Evolutionary conservation across 2,888 invertebrate genomes (phyloP).

Genomic region (Sicus ferrugineus): DNA sequence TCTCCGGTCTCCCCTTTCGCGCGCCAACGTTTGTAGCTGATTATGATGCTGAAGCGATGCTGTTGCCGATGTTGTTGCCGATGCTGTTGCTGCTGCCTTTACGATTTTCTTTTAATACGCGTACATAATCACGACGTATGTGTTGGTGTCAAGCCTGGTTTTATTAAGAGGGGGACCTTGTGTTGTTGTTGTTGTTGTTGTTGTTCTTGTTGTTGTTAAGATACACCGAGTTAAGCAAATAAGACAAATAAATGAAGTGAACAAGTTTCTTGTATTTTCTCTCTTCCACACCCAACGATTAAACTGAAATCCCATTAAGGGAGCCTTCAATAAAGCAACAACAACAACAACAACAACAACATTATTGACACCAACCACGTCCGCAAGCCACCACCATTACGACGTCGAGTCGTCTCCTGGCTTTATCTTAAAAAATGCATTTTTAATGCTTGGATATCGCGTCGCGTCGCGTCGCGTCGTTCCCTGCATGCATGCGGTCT

Average conservation of each 20-base stretch:
- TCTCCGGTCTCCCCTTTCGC: no score
- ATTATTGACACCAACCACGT: conserved; percentile 24
- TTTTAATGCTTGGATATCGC: conserved; percentile 34
- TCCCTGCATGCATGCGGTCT: neutral
- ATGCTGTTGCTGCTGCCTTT: conserved; percentile 12
- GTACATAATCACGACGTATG: conserved; percentile 9
- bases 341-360: conserved; percentile 6
- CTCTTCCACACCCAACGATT: neutral
- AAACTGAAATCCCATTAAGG: neutral
- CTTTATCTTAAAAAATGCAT: conserved; percentile 39
- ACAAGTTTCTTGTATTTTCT: neutral
- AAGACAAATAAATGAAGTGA: neutral
- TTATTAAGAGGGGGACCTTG: conserved; percentile 16
- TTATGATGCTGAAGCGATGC: no score
- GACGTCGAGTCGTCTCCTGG: conserved; percentile 40
- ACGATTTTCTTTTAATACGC: conserved; percentile 8
- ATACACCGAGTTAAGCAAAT: neutral
- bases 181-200: conserved; percentile 10
- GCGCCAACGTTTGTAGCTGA: neutral
- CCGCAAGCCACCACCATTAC: conserved; percentile 25
- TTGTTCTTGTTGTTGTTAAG: conserved; percentile 11
- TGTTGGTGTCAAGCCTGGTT: neutral
- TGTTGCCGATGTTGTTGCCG: conserved; percentile 4
- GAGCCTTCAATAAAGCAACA: no score
- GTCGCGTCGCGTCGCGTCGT: neutral